Conservation (phyloP, 2,888 invertebrate species). For the Lypha dubia region DNA sequence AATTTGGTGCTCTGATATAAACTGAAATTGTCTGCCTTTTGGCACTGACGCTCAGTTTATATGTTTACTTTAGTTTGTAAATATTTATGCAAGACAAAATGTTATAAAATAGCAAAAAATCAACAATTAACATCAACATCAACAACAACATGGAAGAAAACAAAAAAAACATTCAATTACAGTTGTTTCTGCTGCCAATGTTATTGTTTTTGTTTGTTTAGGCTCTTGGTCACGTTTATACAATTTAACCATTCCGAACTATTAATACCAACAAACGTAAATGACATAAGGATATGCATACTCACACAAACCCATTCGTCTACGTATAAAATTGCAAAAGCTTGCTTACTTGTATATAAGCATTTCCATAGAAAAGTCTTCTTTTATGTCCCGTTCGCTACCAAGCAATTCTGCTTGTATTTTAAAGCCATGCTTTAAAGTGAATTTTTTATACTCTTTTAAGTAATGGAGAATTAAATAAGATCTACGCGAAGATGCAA, state of each 20-base stretch:
- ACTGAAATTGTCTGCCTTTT: background rate
- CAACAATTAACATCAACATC: slow-evolving; percentile 20
- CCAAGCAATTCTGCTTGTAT: too few relatives aligned
- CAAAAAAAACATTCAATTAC: slow-evolving; percentile 22
- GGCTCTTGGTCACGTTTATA: slow-evolving; percentile 72
- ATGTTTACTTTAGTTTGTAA: background rate
- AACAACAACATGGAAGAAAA: slow-evolving; percentile 6
- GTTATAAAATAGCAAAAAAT: slow-evolving; percentile 2
- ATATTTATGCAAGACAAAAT: background rate
- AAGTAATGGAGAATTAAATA: too few relatives aligned
- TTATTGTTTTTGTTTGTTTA: slow-evolving; percentile 54
- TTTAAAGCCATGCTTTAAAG: too few relatives aligned
- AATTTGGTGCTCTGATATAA: too few relatives aligned
- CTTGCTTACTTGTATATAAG: too few relatives aligned
- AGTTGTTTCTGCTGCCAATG: background rate
- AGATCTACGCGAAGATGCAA: too few relatives aligned
- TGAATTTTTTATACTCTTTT: too few relatives aligned
- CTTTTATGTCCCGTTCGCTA: too few relatives aligned
- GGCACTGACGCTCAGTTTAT: background rate
- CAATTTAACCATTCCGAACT: slow-evolving; percentile 73
- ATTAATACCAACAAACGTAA: slow-evolving; percentile 56
- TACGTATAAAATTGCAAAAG: background rate
- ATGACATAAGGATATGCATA: background rate
- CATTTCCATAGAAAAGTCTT: too few relatives aligned
- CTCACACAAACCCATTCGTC: background rate